phyloP scores from a whole-genome alignment of 2,888 invertebrate species.

The Drosophila lutescens region DNA sequence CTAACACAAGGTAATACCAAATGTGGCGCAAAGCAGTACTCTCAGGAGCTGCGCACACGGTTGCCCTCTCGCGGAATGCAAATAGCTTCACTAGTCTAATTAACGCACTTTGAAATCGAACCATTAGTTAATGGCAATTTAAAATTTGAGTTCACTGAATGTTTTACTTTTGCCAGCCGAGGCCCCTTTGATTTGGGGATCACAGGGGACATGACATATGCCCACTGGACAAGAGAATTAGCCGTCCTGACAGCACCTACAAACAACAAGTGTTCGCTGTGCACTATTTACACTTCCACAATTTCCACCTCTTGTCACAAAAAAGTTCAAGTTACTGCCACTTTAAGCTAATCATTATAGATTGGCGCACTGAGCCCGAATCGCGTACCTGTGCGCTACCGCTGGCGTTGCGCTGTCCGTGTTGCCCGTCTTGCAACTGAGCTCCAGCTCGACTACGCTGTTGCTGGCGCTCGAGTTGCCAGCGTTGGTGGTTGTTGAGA shows the following conservation, averaged over 20 bases:
- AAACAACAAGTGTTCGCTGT: constrained; percentile 31
- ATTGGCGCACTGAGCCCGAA: constrained; percentile 14
- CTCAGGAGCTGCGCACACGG: constrained; percentile 35
- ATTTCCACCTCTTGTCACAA: background rate
- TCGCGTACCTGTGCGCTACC: constrained; percentile 81
- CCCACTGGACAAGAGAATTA: background rate
- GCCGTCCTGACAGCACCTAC: background rate
- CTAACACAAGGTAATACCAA: constrained; percentile 20
- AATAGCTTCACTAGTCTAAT: constrained; percentile 18
- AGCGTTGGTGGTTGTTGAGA: constrained; percentile 46
- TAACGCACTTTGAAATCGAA: constrained; percentile 7
- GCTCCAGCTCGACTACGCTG: constrained; percentile 57
- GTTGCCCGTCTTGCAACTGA: constrained; percentile 84
- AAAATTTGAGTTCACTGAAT: background rate
- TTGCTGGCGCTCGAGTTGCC: constrained; percentile 32
- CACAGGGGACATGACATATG: background rate
- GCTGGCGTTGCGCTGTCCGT: constrained; percentile 82
- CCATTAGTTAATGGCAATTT: background rate
- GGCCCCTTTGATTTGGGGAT: background rate
- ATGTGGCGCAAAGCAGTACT: constrained; percentile 27
- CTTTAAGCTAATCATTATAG: constrained; percentile 18
- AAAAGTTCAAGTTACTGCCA: constrained; percentile 14
- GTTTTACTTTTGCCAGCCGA: background rate
- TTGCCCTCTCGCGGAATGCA: constrained; percentile 27
- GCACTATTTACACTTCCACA: background rate